Evolutionary conservation across 2,113 vertebrate genomes (phyloP).

Genomic region (Rhinopomastus cyanomelas): DNA sequence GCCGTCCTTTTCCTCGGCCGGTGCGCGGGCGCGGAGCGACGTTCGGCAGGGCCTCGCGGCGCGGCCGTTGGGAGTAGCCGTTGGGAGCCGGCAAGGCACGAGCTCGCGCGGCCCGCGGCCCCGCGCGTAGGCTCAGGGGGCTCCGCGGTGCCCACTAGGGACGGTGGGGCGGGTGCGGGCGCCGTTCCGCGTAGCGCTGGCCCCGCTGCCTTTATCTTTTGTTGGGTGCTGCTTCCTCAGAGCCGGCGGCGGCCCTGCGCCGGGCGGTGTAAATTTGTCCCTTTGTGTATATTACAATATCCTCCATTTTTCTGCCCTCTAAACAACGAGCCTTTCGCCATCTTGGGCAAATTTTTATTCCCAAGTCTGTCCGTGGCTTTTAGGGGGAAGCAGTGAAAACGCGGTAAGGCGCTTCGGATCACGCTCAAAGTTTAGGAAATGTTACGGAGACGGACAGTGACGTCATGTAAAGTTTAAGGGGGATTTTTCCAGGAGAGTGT

Average conservation of each 20-base stretch:
- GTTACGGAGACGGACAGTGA: conserved; percentile 72
- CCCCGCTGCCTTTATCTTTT: conserved; percentile 60
- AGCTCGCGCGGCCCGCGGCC: background rate
- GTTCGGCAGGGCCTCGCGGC: background rate
- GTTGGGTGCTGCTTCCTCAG: conserved; percentile 82
- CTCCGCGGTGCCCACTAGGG: background rate
- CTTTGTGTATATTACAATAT: conserved; percentile 99
- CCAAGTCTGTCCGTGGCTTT: conserved; percentile 27
- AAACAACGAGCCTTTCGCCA: conserved; percentile 99
- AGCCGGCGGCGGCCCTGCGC: conserved; percentile 82
- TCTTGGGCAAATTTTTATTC: conserved; percentile 93
- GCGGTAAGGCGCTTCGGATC: conserved; percentile 59
- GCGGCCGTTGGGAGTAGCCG: background rate
- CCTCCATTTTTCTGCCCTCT: conserved; percentile 98
- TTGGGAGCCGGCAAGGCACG: no score
- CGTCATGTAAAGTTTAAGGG: conserved; percentile 82
- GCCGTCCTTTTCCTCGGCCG: no score
- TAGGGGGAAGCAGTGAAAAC: conserved; percentile 61
- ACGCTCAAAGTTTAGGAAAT: conserved; percentile 79
- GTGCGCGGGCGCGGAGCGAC: background rate
- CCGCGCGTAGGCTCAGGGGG: background rate
- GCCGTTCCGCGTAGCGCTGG: background rate
- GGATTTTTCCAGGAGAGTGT: conserved; percentile 51
- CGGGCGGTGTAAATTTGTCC: conserved; percentile 92
- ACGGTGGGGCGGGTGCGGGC: background rate